A percentile compares a stretch with the other conserved stretches of the same genome.
These are phyloP conservation scores for Apis cerana DNA, from an alignment of 1,140 invertebrate species.

Conservation along the genomic window DNA sequence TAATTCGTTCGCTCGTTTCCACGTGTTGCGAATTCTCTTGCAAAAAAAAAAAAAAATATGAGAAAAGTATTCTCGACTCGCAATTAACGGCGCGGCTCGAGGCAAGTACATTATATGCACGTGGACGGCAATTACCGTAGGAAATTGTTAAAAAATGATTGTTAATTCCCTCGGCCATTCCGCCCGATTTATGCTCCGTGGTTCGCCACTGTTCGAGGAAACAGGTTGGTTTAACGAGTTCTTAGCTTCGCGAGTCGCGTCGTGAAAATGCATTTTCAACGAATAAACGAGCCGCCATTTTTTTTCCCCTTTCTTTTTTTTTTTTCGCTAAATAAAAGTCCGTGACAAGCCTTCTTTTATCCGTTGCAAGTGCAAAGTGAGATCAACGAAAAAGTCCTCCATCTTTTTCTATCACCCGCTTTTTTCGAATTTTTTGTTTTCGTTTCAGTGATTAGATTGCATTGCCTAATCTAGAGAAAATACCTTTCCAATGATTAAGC, in stretches of 20 bases:
- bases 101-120: constrained; percentile 4
- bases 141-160: constrained; percentile 33
- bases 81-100: background rate
- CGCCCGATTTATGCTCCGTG: constrained; percentile 14
- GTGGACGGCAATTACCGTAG: constrained; percentile 9
- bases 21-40: background rate
- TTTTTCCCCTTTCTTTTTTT: background rate
- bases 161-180: constrained; percentile 18
- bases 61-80: background rate
- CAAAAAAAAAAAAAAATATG: background rate
- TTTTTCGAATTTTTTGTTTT: no score
- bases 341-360: no score
- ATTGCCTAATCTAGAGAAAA: no score
- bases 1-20: background rate
- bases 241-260: background rate
- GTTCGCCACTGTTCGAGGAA: background rate
- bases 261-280: constrained; percentile 1
- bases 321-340: background rate
- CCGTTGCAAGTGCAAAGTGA: background rate
- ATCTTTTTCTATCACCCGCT: background rate
- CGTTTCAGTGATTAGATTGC: no score
- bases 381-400: background rate
- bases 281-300: background rate
- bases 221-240: constrained; percentile 30
- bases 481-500: no score